Evolutionary conservation across 1,140 invertebrate genomes (phyloP), one percentile per base, ranked within the genome.

Genomic region (Bombus fervidus): DNA sequence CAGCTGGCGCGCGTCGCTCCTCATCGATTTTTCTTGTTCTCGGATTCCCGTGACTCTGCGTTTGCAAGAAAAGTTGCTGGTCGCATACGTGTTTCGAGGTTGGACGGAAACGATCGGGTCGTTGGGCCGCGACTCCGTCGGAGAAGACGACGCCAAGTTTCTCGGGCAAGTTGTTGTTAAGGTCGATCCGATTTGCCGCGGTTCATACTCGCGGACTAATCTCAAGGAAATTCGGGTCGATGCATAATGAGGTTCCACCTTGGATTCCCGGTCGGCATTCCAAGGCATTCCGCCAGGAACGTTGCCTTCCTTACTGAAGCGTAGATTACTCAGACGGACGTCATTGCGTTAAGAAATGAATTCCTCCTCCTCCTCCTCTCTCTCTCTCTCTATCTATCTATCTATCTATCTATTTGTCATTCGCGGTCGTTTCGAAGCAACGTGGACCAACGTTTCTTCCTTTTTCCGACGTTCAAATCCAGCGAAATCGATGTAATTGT

Each of bases 201-300:
- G 57, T 12, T 47, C 37, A 22, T 69, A 83, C 57, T 83, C 64
- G 74, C 34, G 28, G 62, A n/a, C 62, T 34, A 83, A 83, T 79
- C 75, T 39, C 53, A 31, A 71, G 34, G 66, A 84, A 79, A 84
- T 78, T 84, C 75, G 64, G 64, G 62, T 84, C 82, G 82, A 78
- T 69, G 64, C 64, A 41, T 83, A 83, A 83, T 34, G 64, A 78
- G 83, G 66, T 72, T 85, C 34, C 57, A 71, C 76, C 66, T 64
- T 41, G 68, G 76, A 85, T 71, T 72, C 83, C 83, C 76, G 62
- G 76, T 39, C 83, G 64, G 6, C 83, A 62, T 79, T 84, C 66
- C 53, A 71, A 79, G 83, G 83, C 76, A 79, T 84, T 84, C 75
- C 75, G 82, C 82, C 82, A 84, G 83, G 76, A 72, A 72, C 66